Evolutionary conservation across 2,113 vertebrate species (phyloP), one percentile per base, ranked within the genome.

Genomic region (Monopterus albus): DNA sequence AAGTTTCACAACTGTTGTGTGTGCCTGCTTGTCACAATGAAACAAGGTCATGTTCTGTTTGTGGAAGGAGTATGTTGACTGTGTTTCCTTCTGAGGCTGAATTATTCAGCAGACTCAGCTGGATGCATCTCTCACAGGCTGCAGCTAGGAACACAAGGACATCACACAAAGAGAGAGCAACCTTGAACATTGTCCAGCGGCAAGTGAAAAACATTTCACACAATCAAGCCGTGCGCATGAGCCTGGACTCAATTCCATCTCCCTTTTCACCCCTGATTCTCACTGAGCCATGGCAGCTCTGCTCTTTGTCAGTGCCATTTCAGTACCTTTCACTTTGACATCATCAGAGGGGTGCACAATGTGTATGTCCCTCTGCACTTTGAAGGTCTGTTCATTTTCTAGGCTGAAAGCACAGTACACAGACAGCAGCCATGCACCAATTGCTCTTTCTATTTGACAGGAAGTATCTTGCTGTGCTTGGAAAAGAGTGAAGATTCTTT

Each of bases 291-390:
- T 12, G 26, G 79, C 60, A 61, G 76, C 67, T 79, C 88, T 93
- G 89, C 80, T 88, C 78, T 88, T 91, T 82, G 83, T 90, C 87
- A 78, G 35, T 1, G 56, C 38, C 56, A 47, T 87, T 86, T 87
- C 81, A 33, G 60, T 53, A 67, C 73, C 79, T 70, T 72, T 86
- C 38, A 46, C 46, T 86, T 51, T 63, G 75, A 83, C 81, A 79
- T 72, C 81, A 84, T 72, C 66, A 57, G 66, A 76, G 65, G 53
- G 36, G 72, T 67, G 59, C 56, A 47, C 0, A 11, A 14, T 31
- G 53, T 67, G 72, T 63, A 20, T 69, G 61, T 71, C 64, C 58
- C 63, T 82, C 63, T 77, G 79, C 71, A 71, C 71, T 78, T 72
- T 78, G 52, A 85, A 86, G 59, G 76, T 83, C 77, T 87, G 82